These are phyloP conservation scores for Pollenia labialis DNA, from an alignment of 2,888 invertebrate genomes.

Conservation along the genomic window DNA sequence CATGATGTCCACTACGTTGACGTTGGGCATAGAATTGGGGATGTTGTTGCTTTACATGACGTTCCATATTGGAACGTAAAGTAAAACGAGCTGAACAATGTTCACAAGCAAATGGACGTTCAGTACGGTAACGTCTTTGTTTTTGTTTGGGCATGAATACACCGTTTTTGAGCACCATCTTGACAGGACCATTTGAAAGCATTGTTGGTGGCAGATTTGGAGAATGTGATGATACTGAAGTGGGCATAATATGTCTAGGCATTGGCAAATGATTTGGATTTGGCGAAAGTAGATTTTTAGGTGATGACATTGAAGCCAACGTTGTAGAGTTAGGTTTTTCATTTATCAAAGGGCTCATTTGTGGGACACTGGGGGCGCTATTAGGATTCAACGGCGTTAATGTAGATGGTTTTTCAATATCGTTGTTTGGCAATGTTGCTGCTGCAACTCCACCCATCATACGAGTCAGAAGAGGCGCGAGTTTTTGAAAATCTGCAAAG, in stretches of 20 bases:
- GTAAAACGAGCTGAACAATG: slow-evolving; percentile 96
- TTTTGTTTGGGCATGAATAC: slow-evolving; percentile 96
- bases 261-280: slow-evolving; percentile 75
- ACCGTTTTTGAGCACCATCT: slow-evolving; percentile 96
- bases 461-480: slow-evolving; percentile 83
- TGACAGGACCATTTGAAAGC: slow-evolving; percentile 86
- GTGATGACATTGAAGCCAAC: slow-evolving; percentile 74
- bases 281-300: slow-evolving; percentile 67
- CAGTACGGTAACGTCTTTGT: slow-evolving; percentile 94
- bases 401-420: slow-evolving; percentile 63
- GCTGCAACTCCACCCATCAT: slow-evolving; percentile 75
- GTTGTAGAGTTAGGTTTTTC: slow-evolving; percentile 72
- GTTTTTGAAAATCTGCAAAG: slow-evolving; percentile 87
- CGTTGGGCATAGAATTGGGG: slow-evolving; percentile 94
- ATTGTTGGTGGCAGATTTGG: slow-evolving; percentile 76
- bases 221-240: slow-evolving; percentile 61
- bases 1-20: slow-evolving; percentile 86
- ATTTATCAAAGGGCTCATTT: slow-evolving; percentile 74
- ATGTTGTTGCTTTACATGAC: slow-evolving; percentile 97
- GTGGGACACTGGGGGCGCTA: slow-evolving; percentile 62
- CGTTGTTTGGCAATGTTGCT: slow-evolving; percentile 48
- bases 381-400: slow-evolving; percentile 44
- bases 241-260: slow-evolving; percentile 74
- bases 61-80: slow-evolving; percentile 96
- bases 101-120: slow-evolving; percentile 95